Percentiles rank a stretch among this genome's conserved stretches.
Evolutionary conservation across 1,140 invertebrate genomes (phyloP).

Genomic region (Drosophila subobscura): DNA sequence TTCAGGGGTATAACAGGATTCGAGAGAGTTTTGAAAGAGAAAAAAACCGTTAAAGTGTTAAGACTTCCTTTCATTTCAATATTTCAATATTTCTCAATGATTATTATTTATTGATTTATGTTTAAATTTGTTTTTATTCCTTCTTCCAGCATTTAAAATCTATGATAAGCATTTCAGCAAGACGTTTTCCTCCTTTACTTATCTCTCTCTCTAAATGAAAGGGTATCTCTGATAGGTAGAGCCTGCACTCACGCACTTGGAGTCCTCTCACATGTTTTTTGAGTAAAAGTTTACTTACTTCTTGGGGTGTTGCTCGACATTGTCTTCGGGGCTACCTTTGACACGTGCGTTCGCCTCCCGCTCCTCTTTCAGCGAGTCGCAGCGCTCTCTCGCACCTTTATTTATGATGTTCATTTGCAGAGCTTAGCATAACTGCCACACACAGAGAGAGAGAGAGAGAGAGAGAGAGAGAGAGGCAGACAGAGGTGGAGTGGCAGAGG

Average conservation of each 20-base stretch:
- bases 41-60: too few relatives aligned
- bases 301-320: constrained; percentile 33
- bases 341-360: constrained; percentile 37
- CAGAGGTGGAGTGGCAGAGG: background rate
- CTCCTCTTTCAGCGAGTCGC: background rate
- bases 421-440: constrained; percentile 66
- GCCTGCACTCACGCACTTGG: too few relatives aligned
- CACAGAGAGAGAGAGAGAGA: background rate
- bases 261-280: background rate
- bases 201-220: background rate
- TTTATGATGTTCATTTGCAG: constrained; percentile 74
- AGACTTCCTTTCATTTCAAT: too few relatives aligned
- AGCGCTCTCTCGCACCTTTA: constrained; percentile 32
- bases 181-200: background rate
- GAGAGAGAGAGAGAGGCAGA: constrained; percentile 3
- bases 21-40: too few relatives aligned
- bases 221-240: background rate
- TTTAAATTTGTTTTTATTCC: background rate
- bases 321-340: constrained; percentile 45
- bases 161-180: background rate
- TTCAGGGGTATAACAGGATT: background rate
- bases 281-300: constrained; percentile 28
- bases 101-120: too few relatives aligned
- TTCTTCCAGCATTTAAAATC: background rate
- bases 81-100: too few relatives aligned